These are phyloP conservation scores for Gambusia affinis DNA, from an alignment of 2,113 vertebrate species.

Conservation along the genomic window DNA sequence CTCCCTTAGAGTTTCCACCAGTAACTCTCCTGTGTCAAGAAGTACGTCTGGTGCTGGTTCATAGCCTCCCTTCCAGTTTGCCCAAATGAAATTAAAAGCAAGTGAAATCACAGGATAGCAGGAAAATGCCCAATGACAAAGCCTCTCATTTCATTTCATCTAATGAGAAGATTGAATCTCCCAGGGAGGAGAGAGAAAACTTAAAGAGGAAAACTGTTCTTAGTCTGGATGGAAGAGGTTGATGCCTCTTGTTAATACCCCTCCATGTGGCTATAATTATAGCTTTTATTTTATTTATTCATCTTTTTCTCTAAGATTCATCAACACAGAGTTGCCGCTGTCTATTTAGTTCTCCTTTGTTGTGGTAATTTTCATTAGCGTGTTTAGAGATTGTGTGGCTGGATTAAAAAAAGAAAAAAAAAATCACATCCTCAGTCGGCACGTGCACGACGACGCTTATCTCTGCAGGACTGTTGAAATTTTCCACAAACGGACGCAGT, in stretches of 20 bases:
- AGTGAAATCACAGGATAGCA: slow-evolving; percentile 75
- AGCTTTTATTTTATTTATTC: not conserved
- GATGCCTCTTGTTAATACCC: slow-evolving; percentile 35
- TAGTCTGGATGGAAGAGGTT: slow-evolving; percentile 32
- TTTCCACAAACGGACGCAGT: slow-evolving; percentile 47
- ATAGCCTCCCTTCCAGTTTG: slow-evolving; percentile 37
- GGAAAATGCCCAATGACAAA: slow-evolving; percentile 53
- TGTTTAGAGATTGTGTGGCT: slow-evolving; percentile 9
- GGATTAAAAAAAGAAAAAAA: slow-evolving; percentile 12
- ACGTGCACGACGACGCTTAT: slow-evolving; percentile 20
- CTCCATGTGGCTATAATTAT: slow-evolving; percentile 47
- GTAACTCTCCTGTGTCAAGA: slow-evolving; percentile 30
- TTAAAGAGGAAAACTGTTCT: slow-evolving; percentile 39
- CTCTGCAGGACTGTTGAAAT: slow-evolving; percentile 37
- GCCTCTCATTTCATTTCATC: slow-evolving; percentile 40
- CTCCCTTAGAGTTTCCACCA: slow-evolving; percentile 10
- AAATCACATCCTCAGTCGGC: slow-evolving; percentile 3
- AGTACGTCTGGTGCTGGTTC: slow-evolving; percentile 52
- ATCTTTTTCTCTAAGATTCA: not conserved
- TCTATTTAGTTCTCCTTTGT: slow-evolving; percentile 7
- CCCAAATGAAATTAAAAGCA: slow-evolving; percentile 66
- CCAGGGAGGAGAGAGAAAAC: slow-evolving; percentile 30
- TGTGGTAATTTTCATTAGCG: slow-evolving; percentile 39
- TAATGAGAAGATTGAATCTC: slow-evolving; percentile 71
- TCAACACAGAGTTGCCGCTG: slow-evolving; percentile 20